A percentile compares a stretch with the other conserved stretches of the same genome.
These are phyloP conservation scores for Passerina amoena DNA, from an alignment of 2,113 vertebrate genomes.

Conservation along the genomic window DNA sequence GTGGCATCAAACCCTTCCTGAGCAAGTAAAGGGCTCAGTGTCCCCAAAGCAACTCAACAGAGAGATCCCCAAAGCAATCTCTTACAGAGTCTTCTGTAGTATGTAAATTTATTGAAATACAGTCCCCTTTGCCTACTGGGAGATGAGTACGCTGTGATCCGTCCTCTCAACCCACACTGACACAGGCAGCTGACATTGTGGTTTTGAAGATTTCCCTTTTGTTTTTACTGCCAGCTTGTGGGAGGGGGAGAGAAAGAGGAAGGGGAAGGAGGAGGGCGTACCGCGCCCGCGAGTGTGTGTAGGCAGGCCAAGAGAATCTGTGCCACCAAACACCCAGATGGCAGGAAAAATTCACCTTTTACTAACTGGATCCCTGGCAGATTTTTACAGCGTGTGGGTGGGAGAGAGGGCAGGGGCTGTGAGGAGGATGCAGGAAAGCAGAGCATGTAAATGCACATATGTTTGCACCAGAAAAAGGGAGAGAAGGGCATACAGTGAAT, in stretches of 20 bases:
- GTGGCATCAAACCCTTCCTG: constrained; percentile 39
- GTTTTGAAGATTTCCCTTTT: constrained; percentile 62
- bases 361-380: constrained; percentile 31
- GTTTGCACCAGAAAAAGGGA: constrained; percentile 1
- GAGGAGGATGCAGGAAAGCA: constrained; percentile 24
- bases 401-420: constrained; percentile 31
- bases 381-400: constrained; percentile 20
- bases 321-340: constrained; percentile 58
- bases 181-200: constrained; percentile 59
- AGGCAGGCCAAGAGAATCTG: constrained; percentile 64
- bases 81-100: constrained; percentile 50
- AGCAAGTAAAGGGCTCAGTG: neutral
- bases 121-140: constrained; percentile 53
- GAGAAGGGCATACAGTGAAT: neutral
- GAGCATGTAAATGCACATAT: constrained; percentile 23
- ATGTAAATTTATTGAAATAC: constrained; percentile 71
- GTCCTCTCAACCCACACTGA: constrained; percentile 63
- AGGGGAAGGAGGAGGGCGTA: constrained; percentile 23
- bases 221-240: constrained; percentile 52
- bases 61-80: constrained; percentile 60
- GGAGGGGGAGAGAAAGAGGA: constrained; percentile 42
- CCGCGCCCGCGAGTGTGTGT: neutral
- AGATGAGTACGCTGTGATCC: constrained; percentile 49
- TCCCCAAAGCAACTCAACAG: constrained; percentile 3
- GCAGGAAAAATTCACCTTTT: constrained; percentile 66